Conservation (phyloP, 2,797 vertebrate genomes). For the Halcyon badia region DNA sequence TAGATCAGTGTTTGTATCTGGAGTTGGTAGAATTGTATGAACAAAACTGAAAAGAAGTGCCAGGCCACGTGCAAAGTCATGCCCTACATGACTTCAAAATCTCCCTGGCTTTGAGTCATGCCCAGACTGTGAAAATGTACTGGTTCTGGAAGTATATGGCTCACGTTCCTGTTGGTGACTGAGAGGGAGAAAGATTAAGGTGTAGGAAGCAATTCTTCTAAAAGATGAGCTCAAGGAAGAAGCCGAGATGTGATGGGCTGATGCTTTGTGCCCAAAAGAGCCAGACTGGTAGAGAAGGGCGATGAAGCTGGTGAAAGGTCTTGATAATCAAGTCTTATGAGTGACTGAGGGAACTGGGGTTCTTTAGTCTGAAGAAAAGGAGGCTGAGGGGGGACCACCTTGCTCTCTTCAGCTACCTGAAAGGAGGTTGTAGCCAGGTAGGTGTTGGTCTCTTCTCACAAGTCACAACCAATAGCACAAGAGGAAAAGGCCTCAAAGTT, state of each 20-base stretch:
- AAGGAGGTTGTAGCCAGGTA: too few relatives aligned
- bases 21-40: not conserved
- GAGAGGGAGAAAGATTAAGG: not conserved
- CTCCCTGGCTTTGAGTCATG: not conserved
- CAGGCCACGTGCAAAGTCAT: not conserved
- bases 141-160: not conserved
- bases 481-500: too few relatives aligned
- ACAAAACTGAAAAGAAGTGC: not conserved
- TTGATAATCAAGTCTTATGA: too few relatives aligned
- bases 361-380: too few relatives aligned
- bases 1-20: not conserved
- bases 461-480: too few relatives aligned
- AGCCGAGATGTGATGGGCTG: accelerated
- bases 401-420: too few relatives aligned
- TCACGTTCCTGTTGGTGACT: not conserved
- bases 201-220: not conserved
- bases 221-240: not conserved
- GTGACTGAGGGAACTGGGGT: too few relatives aligned
- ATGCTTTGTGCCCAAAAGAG: not conserved
- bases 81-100: not conserved
- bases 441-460: too few relatives aligned
- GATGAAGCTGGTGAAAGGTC: too few relatives aligned
- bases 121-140: not conserved
- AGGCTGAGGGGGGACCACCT: too few relatives aligned
- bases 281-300: not conserved